Evolutionary conservation across 2,113 vertebrate species (phyloP).

Genomic region (Jacana jacana): DNA sequence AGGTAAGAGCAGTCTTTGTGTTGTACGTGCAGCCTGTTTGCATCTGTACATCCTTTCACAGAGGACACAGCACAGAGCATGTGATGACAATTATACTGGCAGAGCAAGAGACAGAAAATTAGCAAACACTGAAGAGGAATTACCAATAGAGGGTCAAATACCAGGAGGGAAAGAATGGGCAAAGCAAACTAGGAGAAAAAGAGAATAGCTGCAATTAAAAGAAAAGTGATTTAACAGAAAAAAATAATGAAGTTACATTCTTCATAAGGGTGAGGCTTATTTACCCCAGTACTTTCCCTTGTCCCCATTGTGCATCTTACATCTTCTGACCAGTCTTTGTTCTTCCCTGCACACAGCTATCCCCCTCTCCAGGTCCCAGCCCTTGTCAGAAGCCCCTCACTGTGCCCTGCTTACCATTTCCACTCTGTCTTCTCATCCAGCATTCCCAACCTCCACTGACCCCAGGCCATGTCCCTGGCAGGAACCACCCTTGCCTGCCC

Average conservation of each 20-base stretch:
- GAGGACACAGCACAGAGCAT: neutral
- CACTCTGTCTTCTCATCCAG: neutral
- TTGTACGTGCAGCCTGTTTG: neutral
- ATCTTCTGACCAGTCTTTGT: neutral
- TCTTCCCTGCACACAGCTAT: neutral
- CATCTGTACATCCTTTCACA: neutral
- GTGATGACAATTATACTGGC: neutral
- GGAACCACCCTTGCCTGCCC: neutral
- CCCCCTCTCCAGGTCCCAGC: neutral
- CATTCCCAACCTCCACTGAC: neutral
- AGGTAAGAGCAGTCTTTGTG: constrained; percentile 9
- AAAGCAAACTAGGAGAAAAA: neutral
- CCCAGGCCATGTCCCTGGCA: neutral
- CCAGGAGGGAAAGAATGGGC: neutral
- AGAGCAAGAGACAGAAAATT: neutral
- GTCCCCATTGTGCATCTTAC: neutral
- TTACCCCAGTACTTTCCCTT: neutral
- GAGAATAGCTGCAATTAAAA: neutral
- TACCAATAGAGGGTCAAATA: neutral
- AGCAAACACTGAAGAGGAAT: neutral
- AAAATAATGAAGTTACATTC: neutral
- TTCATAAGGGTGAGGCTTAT: neutral
- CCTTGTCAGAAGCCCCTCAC: neutral
- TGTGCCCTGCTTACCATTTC: neutral
- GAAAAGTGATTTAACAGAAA: neutral